A percentile compares a stretch with the other conserved stretches of the same genome.
These are phyloP conservation scores for Mohoua ochrocephala DNA, from an alignment of 2,113 vertebrate genomes.

Conservation along the genomic window DNA sequence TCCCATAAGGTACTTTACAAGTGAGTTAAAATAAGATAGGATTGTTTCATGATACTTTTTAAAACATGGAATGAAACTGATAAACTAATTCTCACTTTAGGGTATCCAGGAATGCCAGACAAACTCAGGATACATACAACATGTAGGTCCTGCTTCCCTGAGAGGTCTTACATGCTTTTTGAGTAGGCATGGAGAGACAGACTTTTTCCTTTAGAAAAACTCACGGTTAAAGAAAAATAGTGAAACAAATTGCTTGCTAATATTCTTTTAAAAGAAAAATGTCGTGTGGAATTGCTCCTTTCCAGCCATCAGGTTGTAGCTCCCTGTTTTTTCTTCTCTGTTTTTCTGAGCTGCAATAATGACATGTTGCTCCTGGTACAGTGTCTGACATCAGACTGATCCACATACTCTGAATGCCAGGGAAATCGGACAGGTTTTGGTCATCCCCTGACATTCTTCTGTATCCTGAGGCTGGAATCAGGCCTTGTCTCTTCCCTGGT, in stretches of 20 bases:
- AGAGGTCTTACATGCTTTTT: not conserved
- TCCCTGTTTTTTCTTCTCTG: not conserved
- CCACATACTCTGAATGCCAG: not conserved
- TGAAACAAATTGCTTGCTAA: not conserved
- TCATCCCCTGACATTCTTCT: not conserved
- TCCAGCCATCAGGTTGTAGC: not conserved
- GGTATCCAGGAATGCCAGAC: not conserved
- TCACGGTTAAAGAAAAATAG: not conserved
- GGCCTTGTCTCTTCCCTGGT: not conserved
- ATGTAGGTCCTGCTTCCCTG: not conserved
- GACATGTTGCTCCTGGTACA: not conserved
- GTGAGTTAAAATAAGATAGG: not conserved
- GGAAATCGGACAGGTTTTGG: not conserved
- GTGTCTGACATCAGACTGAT: not conserved
- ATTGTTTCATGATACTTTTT: not conserved
- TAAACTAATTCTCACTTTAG: not conserved
- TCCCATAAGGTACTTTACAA: not conserved
- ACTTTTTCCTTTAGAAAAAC: not conserved
- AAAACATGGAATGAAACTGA: not conserved
- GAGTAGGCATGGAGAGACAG: not conserved
- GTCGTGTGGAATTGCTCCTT: not conserved
- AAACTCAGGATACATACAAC: not conserved
- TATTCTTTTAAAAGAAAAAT: not conserved
- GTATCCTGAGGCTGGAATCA: not conserved
- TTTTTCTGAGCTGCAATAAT: not conserved